phyloP scores from a whole-genome alignment of 1,140 invertebrate genomes.

The Pseudachorutes palmiensis region DNA sequence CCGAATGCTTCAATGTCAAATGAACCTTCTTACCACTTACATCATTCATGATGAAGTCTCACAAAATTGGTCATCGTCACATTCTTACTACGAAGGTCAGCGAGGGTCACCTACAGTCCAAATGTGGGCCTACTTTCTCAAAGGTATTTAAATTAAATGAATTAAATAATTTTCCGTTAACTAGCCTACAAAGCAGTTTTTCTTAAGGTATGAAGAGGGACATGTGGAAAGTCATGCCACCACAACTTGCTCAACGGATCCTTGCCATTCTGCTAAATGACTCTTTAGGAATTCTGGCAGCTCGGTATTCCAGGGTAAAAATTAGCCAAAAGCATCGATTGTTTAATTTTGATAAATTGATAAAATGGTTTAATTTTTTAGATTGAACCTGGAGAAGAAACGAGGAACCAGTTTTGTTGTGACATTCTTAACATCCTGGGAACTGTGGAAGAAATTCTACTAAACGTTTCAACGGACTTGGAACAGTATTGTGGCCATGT shows the following conservation, averaged over 20 bases:
- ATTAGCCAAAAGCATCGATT: no score
- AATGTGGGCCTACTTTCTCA: conserved; percentile 79
- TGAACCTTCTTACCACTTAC: conserved; percentile 61
- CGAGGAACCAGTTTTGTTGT: conserved; percentile 25
- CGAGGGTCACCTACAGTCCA: conserved; percentile 65
- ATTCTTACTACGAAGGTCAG: conserved; percentile 57
- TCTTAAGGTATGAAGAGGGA: conserved; percentile 32
- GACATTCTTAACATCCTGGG: conserved; percentile 35
- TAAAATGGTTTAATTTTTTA: conserved; percentile 19
- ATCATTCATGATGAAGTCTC: conserved; percentile 68
- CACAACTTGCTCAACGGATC: conserved; percentile 33
- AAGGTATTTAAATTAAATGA: no score
- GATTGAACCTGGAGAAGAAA: conserved; percentile 30
- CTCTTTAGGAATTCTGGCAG: conserved; percentile 29
- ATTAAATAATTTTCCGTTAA: no score
- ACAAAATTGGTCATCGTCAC: conserved; percentile 55
- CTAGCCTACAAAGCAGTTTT: no score
- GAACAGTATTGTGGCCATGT: conserved; percentile 25
- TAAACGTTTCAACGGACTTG: conserved; percentile 27
- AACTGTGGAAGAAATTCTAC: conserved; percentile 33
- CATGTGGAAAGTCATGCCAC: conserved; percentile 38
- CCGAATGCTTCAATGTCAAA: conserved; percentile 65
- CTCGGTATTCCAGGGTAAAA: conserved; percentile 32
- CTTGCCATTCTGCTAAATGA: conserved; percentile 34
- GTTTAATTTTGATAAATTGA: conserved; percentile 7